Evolutionary conservation across 2,888 invertebrate species (phyloP), one percentile per base, ranked within the genome.

Genomic region (Emmelina monodactyla): DNA sequence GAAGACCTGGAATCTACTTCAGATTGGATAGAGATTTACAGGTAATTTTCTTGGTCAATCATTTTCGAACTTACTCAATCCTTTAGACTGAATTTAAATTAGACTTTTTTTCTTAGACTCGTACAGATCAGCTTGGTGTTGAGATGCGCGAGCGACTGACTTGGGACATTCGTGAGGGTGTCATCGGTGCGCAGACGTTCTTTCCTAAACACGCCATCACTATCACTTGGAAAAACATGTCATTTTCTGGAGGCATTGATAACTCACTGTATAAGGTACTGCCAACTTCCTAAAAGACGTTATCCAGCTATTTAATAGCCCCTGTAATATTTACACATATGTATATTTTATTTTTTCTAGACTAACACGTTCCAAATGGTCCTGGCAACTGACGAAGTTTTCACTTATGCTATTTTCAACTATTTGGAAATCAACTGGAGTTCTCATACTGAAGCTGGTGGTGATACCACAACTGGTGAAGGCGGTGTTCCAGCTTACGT

Each of bases 281-380:
- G n/a, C n/a, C n/a, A n/a, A n/a, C n/a, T 19, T 19, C 19, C 19
- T 9, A 19, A 6, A 5, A 19, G 9, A 19, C 19, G 5, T 19
- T 9, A 19, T 6, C 19, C 9, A 9, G 5, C 19, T 6, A 19
- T 19, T 19, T 19, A 19, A 19, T 9, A 9, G 19, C 9, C 19
- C 19, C 5, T 6, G 19, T 19, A 19, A 19, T 19, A 19, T 19
- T 10, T 25, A 4, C 3, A 25, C 25, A 25, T 34, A 14, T 32
- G 37, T 12, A 28, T 22, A 32, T 14, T 31, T 14, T 30, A 40
- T 35, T 41, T 38, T 33, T 75, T 72, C 4, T 73, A 92, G 89
- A 94, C 94, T 1, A 97, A 97, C 62, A 94, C 96, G 0, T 98
- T 96, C 81, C 98, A 99, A 87, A 82, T 94, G 83, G 87, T 97